phyloP scores from a whole-genome alignment of 2,113 vertebrate species.

The Varanus komodoensis region DNA sequence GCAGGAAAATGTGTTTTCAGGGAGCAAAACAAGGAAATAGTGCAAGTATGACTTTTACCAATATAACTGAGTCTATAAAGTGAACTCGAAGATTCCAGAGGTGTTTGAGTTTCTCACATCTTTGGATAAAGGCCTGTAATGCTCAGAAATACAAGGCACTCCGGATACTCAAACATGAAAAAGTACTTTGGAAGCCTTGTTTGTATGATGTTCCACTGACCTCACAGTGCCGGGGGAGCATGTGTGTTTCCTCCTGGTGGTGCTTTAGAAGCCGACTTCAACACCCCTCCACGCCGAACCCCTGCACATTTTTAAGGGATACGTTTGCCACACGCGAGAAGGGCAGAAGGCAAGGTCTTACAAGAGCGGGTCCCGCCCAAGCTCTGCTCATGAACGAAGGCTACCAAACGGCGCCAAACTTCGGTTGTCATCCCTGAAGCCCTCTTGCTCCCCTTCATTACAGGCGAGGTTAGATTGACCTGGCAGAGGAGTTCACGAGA shows the following conservation, averaged over 20 bases:
- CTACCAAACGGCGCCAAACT: neutral
- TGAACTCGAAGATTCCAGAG: neutral
- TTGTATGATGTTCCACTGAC: neutral
- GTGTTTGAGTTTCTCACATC: constrained; percentile 12
- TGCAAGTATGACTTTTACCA: constrained; percentile 19
- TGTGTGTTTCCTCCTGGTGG: no score
- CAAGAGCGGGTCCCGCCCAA: neutral
- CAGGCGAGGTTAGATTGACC: neutral
- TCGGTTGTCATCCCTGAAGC: no score
- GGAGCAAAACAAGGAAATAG: neutral
- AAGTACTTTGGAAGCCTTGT: neutral
- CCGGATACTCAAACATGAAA: neutral
- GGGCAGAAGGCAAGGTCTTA: neutral
- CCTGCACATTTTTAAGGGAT: neutral
- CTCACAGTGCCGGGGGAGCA: neutral
- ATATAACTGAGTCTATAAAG: constrained; percentile 16
- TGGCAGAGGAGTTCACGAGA: neutral
- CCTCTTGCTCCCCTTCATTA: neutral
- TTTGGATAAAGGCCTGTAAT: constrained; percentile 41
- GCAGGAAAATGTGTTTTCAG: neutral
- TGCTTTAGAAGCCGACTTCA: neutral
- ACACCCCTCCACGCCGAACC: neutral
- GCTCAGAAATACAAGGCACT: constrained; percentile 21
- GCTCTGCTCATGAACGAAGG: neutral
- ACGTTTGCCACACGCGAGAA: no score